These are phyloP conservation scores for Calliopsis andreniformis DNA, from an alignment of 1,140 invertebrate genomes.

Conservation along the genomic window DNA sequence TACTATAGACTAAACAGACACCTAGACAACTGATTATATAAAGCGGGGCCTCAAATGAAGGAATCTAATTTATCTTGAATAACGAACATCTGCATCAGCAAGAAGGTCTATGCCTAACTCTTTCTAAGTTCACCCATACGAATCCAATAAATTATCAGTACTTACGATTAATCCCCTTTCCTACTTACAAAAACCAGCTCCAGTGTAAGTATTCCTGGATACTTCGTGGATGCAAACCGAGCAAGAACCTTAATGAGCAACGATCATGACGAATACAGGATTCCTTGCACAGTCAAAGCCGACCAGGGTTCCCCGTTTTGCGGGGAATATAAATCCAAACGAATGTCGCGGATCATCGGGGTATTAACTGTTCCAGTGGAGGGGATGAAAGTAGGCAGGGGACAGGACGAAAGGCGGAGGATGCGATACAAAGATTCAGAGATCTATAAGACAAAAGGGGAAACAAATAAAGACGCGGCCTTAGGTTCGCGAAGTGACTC, in stretches of 20 bases:
- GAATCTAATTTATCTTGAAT: too few species aligned
- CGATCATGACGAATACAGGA: conserved; percentile 13
- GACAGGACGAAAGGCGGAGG: neutral
- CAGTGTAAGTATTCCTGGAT: neutral
- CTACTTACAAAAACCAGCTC: conserved; percentile 18
- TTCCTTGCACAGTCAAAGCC: neutral
- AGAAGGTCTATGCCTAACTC: neutral
- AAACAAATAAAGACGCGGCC: conserved; percentile 70
- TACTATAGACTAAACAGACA: too few species aligned
- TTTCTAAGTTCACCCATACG: neutral
- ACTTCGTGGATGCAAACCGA: conserved; percentile 18
- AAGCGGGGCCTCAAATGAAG: too few species aligned
- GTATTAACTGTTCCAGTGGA: conserved; percentile 55
- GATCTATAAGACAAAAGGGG: conserved; percentile 69
- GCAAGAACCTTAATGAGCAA: conserved; percentile 30
- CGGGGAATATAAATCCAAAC: conserved; percentile 43
- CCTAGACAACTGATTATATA: too few species aligned
- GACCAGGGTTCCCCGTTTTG: neutral
- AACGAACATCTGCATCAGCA: too few species aligned
- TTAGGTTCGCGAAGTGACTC: conserved; percentile 65
- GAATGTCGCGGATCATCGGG: conserved; percentile 42
- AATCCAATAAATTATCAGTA: conserved; percentile 11
- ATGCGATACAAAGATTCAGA: conserved; percentile 50
- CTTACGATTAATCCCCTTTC: conserved; percentile 17
- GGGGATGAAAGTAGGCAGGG: neutral